phyloP scores from a whole-genome alignment of 2,888 invertebrate genomes.

The Erebia ligea region DNA sequence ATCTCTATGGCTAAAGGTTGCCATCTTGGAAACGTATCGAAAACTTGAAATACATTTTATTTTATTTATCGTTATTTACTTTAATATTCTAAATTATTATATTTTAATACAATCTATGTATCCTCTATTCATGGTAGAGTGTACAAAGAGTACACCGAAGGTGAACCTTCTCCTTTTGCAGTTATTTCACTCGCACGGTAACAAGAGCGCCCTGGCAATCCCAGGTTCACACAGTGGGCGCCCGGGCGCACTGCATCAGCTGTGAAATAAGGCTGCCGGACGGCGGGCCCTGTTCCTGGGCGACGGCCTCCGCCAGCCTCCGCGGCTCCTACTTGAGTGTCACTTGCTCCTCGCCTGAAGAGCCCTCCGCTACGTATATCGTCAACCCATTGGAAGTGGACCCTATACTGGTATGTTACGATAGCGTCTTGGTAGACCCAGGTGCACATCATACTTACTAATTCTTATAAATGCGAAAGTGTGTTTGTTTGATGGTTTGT shows the following conservation, averaged over 20 bases:
- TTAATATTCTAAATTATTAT: no score
- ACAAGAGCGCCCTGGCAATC: constrained; percentile 85
- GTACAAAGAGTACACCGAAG: no score
- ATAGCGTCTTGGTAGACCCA: neutral
- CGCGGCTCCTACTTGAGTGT: constrained; percentile 86
- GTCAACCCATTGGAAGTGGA: constrained; percentile 69
- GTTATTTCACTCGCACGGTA: constrained; percentile 89
- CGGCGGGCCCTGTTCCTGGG: constrained; percentile 84
- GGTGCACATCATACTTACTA: no score
- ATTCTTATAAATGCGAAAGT: no score
- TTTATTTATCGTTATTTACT: no score
- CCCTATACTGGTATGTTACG: neutral
- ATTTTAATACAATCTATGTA: no score
- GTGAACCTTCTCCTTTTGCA: no score
- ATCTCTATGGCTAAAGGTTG: no score
- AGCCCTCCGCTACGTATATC: constrained; percentile 83
- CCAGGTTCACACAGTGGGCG: constrained; percentile 86
- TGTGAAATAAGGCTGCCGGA: constrained; percentile 84
- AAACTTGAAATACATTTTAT: no score
- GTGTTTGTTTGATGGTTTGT: no score
- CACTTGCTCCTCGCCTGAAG: constrained; percentile 88
- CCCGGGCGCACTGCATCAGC: constrained; percentile 85
- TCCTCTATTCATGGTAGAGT: no score
- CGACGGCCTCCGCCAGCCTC: constrained; percentile 84
- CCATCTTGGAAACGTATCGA: no score